Percentiles rank a stretch among this genome's conserved stretches.
Evolutionary conservation across 1,140 invertebrate genomes (phyloP).

Genomic region (Acyrthosiphon pisum): DNA sequence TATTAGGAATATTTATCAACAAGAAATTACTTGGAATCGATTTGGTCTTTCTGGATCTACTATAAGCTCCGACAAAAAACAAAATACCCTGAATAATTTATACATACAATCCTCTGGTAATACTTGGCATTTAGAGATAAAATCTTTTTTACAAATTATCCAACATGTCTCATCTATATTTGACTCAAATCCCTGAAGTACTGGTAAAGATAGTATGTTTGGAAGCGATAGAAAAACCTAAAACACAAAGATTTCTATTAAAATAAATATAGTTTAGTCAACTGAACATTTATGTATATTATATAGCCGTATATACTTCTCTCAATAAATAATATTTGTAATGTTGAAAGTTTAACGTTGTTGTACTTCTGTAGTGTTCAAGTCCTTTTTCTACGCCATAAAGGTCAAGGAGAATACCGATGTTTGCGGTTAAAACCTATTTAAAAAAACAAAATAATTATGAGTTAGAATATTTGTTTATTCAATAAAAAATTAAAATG

Average conservation of each 20-base stretch:
- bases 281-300: neutral
- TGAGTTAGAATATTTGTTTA: neutral
- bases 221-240: slow-evolving; percentile 71
- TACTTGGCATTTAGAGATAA: slow-evolving; percentile 68
- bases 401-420: slow-evolving; percentile 74
- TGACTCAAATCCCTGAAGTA: slow-evolving; percentile 68
- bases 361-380: slow-evolving; percentile 75
- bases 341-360: slow-evolving; percentile 74
- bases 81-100: slow-evolving; percentile 80
- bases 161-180: slow-evolving; percentile 77
- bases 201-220: slow-evolving; percentile 66
- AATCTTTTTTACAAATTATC: slow-evolving; percentile 75
- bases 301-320: slow-evolving; percentile 64
- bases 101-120: slow-evolving; percentile 74
- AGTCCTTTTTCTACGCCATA: slow-evolving; percentile 79
- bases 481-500: neutral
- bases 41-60: slow-evolving; percentile 63
- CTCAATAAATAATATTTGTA: slow-evolving; percentile 77
- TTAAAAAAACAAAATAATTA: neutral
- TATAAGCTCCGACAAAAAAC: slow-evolving; percentile 75
- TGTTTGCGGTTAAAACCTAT: slow-evolving; percentile 76
- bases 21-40: slow-evolving; percentile 61
- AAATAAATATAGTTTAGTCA: slow-evolving; percentile 8
- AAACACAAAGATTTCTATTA: slow-evolving; percentile 36
- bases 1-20: neutral